Evolutionary conservation across 2,888 invertebrate species (phyloP).

Genomic region (Drosophila demipolita): DNA sequence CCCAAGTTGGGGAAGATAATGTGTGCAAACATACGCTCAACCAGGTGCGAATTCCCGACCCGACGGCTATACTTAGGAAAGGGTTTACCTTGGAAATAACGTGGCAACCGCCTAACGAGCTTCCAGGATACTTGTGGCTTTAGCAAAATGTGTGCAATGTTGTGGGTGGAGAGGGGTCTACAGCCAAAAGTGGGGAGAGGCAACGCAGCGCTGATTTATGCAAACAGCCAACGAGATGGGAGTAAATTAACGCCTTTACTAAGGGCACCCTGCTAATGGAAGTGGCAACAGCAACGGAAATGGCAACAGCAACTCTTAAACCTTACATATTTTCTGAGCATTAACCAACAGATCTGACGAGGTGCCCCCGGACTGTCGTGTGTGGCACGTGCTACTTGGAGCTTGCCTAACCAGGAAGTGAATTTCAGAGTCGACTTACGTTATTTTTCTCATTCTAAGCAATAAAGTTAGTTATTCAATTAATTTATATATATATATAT

Average conservation of each 20-base stretch:
- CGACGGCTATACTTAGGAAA: slow-evolving; percentile 31
- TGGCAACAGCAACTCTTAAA: slow-evolving; percentile 29
- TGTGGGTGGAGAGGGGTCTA: slow-evolving; percentile 3
- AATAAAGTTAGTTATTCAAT: neutral
- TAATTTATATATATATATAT: neutral
- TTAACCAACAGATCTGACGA: slow-evolving; percentile 6
- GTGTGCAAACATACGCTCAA: slow-evolving; percentile 57
- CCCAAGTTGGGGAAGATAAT: slow-evolving; percentile 56
- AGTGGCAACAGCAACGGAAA: slow-evolving; percentile 39
- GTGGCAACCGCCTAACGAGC: slow-evolving; percentile 60
- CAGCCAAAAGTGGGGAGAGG: neutral
- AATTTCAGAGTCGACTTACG: neutral
- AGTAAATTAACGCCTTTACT: slow-evolving; percentile 72
- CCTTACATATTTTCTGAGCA: slow-evolving; percentile 37
- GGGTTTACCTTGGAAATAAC: slow-evolving; percentile 48
- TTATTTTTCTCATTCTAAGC: neutral
- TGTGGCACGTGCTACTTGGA: neutral
- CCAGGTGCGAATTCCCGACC: slow-evolving; percentile 49
- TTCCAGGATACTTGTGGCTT: slow-evolving; percentile 74
- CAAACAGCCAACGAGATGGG: slow-evolving; percentile 66
- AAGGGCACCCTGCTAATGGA: slow-evolving; percentile 66
- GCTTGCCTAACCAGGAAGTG: neutral
- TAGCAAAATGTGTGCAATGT: slow-evolving; percentile 46
- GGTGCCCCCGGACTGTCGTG: neutral
- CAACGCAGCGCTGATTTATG: slow-evolving; percentile 62